Evolutionary conservation across 2,888 invertebrate species (phyloP), one percentile per base, ranked within the genome.

Genomic region (Tanaodytes sp.): DNA sequence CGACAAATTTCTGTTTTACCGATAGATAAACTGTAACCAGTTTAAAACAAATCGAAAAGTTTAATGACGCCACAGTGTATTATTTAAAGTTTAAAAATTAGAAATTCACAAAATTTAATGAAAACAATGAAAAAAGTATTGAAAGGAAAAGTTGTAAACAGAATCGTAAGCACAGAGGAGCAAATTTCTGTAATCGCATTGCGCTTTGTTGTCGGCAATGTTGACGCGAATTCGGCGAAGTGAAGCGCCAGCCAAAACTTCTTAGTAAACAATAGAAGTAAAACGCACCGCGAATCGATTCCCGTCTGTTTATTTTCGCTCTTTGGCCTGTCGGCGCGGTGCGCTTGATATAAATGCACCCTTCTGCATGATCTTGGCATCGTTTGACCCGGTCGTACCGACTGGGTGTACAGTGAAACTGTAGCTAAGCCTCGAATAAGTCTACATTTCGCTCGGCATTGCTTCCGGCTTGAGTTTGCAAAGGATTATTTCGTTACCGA

Each of bases 271-370:
- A 57, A 48, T 63, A 58, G 66, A 67, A 64, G 49, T 61, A 64
- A 55, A 74, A 59, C 58, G 71, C 73, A 72, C 74, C 71, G 69
- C 23, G 73, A 73, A 72, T 74, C 65, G 74, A 76, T 73, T 74
- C 68, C 72, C 31, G 73, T 75, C 72, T 75, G 77, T 79, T 80
- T 80, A 77, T 79, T 75, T 77, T 77, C 62, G 58, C 57, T 70
- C 73, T 46, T 36, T 15, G 11, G 37, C 39, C 31, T 46, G 19
- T 3, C 14, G 40, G 54, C 23, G 8, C 23, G 63, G n/a, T 23
- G 58, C 59, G 69, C 75, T 23, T 76, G 73, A 75, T 77, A 78
- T 76, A 79, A 82, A 81, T 79, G 75, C 79, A 80, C 80, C 80
- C 77, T 76, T 54, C 48, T n/a, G 48, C 63, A 43, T 63, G 52